phyloP scores from a whole-genome alignment of 2,888 invertebrate species.

The Diachrysia chrysitis region DNA sequence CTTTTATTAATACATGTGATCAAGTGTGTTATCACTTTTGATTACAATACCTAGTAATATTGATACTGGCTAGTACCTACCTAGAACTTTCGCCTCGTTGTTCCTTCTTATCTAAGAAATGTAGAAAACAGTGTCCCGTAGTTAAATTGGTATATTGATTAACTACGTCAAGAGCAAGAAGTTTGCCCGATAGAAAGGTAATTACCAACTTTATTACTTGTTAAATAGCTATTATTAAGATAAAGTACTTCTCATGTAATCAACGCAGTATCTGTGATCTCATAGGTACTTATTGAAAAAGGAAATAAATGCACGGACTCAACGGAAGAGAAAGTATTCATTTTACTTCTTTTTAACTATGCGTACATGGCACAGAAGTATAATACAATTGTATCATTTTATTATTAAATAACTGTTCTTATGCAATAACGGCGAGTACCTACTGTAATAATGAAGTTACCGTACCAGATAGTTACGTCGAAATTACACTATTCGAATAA shows the following conservation, averaged over 20 bases:
- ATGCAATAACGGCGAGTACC: constrained; percentile 21
- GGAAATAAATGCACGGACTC: constrained; percentile 24
- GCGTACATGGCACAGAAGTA: constrained; percentile 34
- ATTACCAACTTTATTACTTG: constrained; percentile 1
- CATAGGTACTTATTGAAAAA: constrained; percentile 12
- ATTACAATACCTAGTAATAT: no score
- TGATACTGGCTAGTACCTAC: no score
- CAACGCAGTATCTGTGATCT: constrained; percentile 17
- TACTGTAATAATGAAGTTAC: constrained; percentile 22
- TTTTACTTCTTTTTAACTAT: constrained; percentile 40
- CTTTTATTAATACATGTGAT: no score
- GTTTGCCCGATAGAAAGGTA: neutral
- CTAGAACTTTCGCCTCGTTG: no score
- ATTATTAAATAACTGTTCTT: constrained; percentile 36
- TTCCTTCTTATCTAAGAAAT: neutral
- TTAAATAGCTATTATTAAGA: neutral
- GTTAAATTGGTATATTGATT: no score
- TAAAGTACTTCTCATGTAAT: constrained; percentile 10
- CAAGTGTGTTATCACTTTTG: no score
- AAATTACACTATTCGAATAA: constrained; percentile 29
- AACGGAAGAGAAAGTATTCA: constrained; percentile 45
- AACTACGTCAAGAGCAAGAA: neutral
- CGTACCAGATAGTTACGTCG: constrained; percentile 33
- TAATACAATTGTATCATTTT: constrained; percentile 45
- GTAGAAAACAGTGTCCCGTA: neutral